Conservation (phyloP, 2,888 invertebrate genomes). For the Phragmatobia fuliginosa region DNA sequence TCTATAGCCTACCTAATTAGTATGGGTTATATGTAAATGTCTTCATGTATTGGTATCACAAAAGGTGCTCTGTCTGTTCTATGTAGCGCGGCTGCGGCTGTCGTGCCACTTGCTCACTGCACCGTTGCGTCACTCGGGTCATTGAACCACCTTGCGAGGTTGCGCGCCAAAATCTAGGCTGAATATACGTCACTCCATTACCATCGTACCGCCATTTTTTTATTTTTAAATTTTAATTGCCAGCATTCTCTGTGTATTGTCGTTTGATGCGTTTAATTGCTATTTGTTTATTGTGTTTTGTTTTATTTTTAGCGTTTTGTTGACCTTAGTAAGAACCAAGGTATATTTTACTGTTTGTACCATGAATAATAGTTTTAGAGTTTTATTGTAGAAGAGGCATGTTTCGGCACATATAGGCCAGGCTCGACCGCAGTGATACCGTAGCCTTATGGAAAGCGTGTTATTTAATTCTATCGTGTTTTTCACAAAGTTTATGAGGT, state of each 20-base stretch:
- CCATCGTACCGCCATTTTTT: conserved; percentile 16
- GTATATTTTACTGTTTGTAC: neutral
- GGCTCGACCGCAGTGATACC: too few species aligned
- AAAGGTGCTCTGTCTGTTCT: conserved; percentile 15
- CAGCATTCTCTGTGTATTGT: conserved; percentile 10
- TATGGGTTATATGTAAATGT: neutral
- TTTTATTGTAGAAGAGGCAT: too few species aligned
- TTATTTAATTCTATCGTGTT: too few species aligned
- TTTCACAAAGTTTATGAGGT: too few species aligned
- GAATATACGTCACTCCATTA: conserved; percentile 14
- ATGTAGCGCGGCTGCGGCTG: conserved; percentile 48
- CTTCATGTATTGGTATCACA: neutral
- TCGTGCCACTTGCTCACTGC: conserved; percentile 62
- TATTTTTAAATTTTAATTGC: conserved; percentile 17
- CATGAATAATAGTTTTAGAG: neutral
- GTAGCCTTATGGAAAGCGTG: too few species aligned
- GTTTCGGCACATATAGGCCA: too few species aligned
- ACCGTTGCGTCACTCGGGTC: conserved; percentile 66
- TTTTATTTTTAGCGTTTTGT: conserved; percentile 3
- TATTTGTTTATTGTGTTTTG: conserved; percentile 2
- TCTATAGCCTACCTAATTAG: neutral
- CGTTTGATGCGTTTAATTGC: neutral
- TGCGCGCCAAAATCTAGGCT: conserved; percentile 49
- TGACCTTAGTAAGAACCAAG: conserved; percentile 9
- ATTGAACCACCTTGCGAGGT: conserved; percentile 59